Conservation (phyloP, 2,797 vertebrate species). For the Todus mexicanus region DNA sequence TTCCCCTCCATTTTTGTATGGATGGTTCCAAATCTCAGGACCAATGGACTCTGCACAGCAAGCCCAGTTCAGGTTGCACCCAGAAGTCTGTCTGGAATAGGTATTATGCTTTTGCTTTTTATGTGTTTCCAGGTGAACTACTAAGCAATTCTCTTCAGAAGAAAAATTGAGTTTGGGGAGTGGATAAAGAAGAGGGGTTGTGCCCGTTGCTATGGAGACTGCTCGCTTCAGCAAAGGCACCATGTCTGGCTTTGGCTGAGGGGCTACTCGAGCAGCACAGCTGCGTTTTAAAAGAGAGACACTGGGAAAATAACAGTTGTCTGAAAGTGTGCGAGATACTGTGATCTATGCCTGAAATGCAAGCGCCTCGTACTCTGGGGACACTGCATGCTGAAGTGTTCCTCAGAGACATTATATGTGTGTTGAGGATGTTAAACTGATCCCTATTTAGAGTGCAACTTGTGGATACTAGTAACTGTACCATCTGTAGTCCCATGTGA, state of each 20-base stretch:
- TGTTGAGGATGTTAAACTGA: background rate
- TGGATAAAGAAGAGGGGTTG: background rate
- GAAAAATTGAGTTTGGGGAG: background rate
- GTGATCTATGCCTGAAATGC: background rate
- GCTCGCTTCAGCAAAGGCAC: background rate
- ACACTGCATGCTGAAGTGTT: background rate
- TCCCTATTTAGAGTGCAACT: background rate
- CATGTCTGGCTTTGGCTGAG: background rate
- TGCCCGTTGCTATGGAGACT: slow-evolving; percentile 38
- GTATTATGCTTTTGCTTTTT: background rate
- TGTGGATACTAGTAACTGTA: background rate
- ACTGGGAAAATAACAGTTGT: background rate
- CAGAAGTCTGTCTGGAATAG: background rate
- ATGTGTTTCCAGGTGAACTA: background rate
- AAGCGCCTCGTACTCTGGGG: background rate
- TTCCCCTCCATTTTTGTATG: background rate
- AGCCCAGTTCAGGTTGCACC: background rate
- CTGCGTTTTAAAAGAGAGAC: background rate
- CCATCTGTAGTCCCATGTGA: background rate
- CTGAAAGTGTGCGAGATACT: background rate
- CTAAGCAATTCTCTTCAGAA: background rate
- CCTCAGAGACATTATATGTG: background rate
- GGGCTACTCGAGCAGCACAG: background rate
- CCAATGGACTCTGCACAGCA: background rate
- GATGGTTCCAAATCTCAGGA: background rate